These are phyloP conservation scores for Zygogramma bicolorata DNA, from an alignment of 2,888 invertebrate genomes.

Conservation along the genomic window DNA sequence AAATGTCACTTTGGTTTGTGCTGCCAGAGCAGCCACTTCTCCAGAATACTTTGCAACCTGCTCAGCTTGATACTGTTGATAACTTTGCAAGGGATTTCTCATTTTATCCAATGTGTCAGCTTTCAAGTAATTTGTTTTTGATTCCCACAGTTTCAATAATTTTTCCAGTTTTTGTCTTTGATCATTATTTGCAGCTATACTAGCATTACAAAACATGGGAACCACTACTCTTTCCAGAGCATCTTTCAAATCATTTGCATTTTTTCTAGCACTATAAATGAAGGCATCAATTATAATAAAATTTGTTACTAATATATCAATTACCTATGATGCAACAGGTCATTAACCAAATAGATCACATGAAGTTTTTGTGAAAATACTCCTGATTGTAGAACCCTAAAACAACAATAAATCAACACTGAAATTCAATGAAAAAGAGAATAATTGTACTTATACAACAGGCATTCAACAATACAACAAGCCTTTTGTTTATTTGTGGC, in stretches of 20 bases:
- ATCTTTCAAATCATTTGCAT: conserved; percentile 92
- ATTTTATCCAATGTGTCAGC: conserved; percentile 86
- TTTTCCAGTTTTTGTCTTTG: conserved; percentile 93
- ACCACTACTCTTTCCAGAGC: conserved; percentile 95
- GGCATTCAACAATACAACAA: conserved; percentile 89
- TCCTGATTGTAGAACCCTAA: conserved; percentile 73
- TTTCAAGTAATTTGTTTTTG: conserved; percentile 91
- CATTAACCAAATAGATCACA: conserved; percentile 98
- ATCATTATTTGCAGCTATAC: conserved; percentile 86
- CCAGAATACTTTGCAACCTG: conserved; percentile 84
- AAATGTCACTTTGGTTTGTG: conserved; percentile 86
- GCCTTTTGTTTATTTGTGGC: conserved; percentile 85
- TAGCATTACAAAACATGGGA: conserved; percentile 97
- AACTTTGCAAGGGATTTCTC: conserved; percentile 88
- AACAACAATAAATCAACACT: conserved; percentile 51
- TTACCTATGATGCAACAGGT: conserved; percentile 98
- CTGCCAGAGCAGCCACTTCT: conserved; percentile 78
- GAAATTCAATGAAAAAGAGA: neutral
- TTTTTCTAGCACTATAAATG: conserved; percentile 94
- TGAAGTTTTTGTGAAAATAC: conserved; percentile 94
- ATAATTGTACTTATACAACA: conserved; percentile 81
- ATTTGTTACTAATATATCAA: too few species aligned
- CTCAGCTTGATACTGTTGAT: conserved; percentile 89
- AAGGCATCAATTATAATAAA: too few species aligned
- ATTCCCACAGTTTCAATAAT: conserved; percentile 95